A percentile compares a stretch with the other conserved stretches of the same genome.
These are phyloP conservation scores for Nansenia antarctica DNA, from an alignment of 2,113 vertebrate genomes.

Conservation along the genomic window DNA sequence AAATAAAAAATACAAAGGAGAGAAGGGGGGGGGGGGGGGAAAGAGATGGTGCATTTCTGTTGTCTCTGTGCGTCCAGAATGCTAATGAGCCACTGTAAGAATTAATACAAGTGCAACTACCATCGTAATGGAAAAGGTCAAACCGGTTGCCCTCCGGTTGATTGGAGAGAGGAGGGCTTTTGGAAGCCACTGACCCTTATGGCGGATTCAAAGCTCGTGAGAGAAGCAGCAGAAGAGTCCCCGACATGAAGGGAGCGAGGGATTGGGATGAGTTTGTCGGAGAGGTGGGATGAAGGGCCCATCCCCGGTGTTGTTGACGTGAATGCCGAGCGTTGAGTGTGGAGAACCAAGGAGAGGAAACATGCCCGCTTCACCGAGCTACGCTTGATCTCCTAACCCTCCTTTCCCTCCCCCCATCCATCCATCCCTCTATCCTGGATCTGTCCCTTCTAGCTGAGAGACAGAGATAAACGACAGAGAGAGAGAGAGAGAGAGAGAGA, in stretches of 20 bases:
- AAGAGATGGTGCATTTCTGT: background rate
- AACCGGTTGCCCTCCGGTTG: background rate
- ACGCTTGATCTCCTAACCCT: no score
- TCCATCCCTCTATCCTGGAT: no score
- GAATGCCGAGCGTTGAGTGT: no score
- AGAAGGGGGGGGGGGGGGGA: background rate
- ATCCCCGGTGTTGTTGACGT: background rate
- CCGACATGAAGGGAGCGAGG: background rate
- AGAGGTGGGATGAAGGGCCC: no score
- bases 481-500: no score
- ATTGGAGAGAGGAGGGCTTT: background rate
- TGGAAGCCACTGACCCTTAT: no score
- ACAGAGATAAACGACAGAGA: no score
- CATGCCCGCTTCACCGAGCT: no score
- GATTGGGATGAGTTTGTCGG: background rate
- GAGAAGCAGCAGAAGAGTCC: background rate
- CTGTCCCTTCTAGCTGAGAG: no score
- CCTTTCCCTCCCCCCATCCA: no score
- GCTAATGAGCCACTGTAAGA: background rate
- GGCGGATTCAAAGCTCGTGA: no score
- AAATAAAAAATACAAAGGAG: background rate
- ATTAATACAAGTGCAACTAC: background rate
- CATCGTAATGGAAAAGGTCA: slow-evolving; percentile 20
- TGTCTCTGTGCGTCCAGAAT: background rate
- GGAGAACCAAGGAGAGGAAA: background rate